Conservation (phyloP, 92 coral and sea anemone genomes). For the Porites evermanni region DNA sequence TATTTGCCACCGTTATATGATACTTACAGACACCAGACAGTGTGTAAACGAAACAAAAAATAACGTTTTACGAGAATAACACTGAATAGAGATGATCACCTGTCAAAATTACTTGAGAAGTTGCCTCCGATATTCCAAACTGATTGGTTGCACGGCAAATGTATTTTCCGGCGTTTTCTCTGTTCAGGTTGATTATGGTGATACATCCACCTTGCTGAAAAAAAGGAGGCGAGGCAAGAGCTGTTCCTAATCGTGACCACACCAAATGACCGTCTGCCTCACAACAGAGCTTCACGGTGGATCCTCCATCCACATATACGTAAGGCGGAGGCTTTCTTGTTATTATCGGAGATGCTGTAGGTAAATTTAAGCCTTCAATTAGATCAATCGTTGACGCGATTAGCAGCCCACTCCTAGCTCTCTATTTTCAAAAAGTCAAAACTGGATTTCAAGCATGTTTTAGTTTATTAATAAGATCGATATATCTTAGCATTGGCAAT, state of each 20-base stretch:
- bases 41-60: too few relatives aligned
- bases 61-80: too few relatives aligned
- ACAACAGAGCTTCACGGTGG: neutral
- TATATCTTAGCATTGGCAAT: too few relatives aligned
- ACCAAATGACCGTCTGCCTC: slow-evolving; percentile 9
- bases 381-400: neutral
- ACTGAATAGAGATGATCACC: too few relatives aligned
- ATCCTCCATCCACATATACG: neutral
- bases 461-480: too few relatives aligned
- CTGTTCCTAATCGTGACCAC: slow-evolving; percentile 1
- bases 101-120: neutral
- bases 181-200: neutral
- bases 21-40: too few relatives aligned
- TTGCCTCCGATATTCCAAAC: neutral
- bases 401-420: too few relatives aligned
- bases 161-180: neutral
- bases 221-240: neutral
- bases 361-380: too few relatives aligned
- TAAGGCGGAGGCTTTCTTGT: neutral
- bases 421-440: too few relatives aligned
- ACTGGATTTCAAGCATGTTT: too few relatives aligned
- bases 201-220: slow-evolving; percentile 18
- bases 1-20: too few relatives aligned
- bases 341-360: slow-evolving; percentile 1
- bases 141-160: neutral